Evolutionary conservation across 30 jellyfish, hydroid and myxozoan genomes (phyloP).

Genomic region (Catostylus mosaicus): DNA sequence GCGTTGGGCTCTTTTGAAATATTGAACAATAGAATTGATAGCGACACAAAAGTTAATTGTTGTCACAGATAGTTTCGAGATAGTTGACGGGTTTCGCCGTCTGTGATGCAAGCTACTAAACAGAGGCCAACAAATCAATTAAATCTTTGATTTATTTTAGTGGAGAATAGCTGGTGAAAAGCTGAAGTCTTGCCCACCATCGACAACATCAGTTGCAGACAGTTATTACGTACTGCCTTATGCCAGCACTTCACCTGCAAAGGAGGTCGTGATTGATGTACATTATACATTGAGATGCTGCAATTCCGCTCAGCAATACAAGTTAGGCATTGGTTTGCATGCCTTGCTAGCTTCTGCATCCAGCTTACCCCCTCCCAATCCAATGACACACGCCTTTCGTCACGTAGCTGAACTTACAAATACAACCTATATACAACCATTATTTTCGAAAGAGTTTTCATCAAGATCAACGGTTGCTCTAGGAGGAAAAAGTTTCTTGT

Average conservation of each 20-base stretch:
- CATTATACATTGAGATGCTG: background rate
- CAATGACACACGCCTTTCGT: background rate
- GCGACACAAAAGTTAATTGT: too few species aligned
- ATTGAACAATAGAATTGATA: too few species aligned
- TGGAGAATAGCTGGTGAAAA: background rate
- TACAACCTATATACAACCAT: background rate
- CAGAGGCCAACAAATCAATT: too few species aligned
- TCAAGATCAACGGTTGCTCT: background rate
- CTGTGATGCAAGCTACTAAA: too few species aligned
- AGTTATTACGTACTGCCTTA: background rate
- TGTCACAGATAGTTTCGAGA: too few species aligned
- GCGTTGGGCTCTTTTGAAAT: too few species aligned
- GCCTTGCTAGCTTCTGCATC: background rate
- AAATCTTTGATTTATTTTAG: background rate
- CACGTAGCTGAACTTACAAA: background rate
- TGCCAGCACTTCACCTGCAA: background rate
- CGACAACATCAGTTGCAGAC: background rate
- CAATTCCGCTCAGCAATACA: background rate
- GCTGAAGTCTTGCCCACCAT: background rate
- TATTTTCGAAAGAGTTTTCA: background rate
- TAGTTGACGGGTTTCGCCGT: too few species aligned
- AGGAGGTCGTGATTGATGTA: background rate
- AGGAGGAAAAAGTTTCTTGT: background rate
- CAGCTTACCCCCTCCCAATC: background rate
- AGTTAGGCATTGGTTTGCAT: background rate